A percentile compares a stretch with the other conserved stretches of the same genome.
Evolutionary conservation across 2,888 invertebrate genomes (phyloP).

Genomic region (Cenopis cana): DNA sequence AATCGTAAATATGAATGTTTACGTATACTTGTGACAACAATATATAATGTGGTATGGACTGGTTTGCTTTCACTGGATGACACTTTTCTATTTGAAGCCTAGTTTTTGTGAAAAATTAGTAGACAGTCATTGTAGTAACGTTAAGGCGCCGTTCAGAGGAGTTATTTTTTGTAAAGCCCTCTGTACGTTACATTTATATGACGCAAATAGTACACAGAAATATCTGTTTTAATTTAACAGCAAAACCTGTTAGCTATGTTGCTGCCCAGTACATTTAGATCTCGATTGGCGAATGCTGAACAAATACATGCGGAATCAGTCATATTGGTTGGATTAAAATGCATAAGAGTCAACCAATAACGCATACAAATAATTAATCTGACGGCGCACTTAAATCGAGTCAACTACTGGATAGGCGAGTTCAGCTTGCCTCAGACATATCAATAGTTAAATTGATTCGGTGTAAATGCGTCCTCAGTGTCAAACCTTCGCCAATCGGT

Average conservation of each 20-base stretch:
- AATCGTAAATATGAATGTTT: not conserved
- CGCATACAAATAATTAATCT: not conserved
- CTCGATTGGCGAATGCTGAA: conserved; percentile 26
- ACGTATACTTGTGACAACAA: not conserved
- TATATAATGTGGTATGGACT: conserved; percentile 13
- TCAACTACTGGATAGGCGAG: not conserved
- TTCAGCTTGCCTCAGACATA: not conserved
- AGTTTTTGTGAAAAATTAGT: conserved; percentile 8
- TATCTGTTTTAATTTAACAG: not conserved
- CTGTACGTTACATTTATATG: not conserved
- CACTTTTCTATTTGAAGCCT: not conserved
- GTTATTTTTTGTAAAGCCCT: not conserved
- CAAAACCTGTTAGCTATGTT: not conserved
- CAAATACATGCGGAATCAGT: conserved; percentile 3
- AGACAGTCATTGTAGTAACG: not conserved
- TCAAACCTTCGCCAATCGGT: conserved; percentile 14
- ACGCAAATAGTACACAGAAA: not conserved
- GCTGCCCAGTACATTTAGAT: conserved; percentile 28
- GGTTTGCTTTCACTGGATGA: conserved; percentile 15
- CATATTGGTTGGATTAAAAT: conserved; percentile 6
- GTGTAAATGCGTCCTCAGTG: conserved; percentile 1
- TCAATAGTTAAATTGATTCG: not conserved
- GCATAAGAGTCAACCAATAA: conserved; percentile 45
- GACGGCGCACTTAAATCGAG: not conserved
- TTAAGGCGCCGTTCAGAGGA: not conserved